These are phyloP conservation scores for Samia ricini DNA, from an alignment of 1,140 invertebrate genomes.

Conservation along the genomic window DNA sequence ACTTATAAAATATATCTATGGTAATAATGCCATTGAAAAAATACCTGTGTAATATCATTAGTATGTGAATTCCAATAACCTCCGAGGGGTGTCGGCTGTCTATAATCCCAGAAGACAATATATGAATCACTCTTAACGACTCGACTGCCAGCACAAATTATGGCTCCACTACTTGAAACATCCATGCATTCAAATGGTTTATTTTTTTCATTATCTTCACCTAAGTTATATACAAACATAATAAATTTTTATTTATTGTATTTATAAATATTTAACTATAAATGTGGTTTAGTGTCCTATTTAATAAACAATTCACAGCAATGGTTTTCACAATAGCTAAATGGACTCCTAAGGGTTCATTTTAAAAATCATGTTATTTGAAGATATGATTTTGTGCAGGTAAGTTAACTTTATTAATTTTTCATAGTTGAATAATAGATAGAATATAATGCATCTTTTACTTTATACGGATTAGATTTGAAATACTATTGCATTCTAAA, in stretches of 20 bases:
- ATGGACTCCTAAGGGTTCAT: too few relatives aligned
- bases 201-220: constrained; percentile 61
- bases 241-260: too few relatives aligned
- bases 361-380: too few relatives aligned
- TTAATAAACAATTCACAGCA: background rate
- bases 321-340: too few relatives aligned
- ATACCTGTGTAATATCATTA: constrained; percentile 89
- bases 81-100: constrained; percentile 83
- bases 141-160: constrained; percentile 88
- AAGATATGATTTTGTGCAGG: too few relatives aligned
- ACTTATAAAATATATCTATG: too few relatives aligned
- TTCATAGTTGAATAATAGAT: too few relatives aligned
- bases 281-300: background rate
- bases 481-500: too few relatives aligned
- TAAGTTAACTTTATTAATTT: too few relatives aligned
- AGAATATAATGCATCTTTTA: too few relatives aligned
- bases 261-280: background rate
- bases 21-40: too few relatives aligned
- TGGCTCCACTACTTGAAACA: constrained; percentile 83
- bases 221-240: constrained; percentile 31
- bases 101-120: constrained; percentile 90
- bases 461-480: too few relatives aligned
- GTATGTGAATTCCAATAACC: constrained; percentile 92
- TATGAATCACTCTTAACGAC: constrained; percentile 84
- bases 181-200: constrained; percentile 84